Conservation (phyloP, 2,113 vertebrate genomes). For the Chaenocephalus aceratus region DNA sequence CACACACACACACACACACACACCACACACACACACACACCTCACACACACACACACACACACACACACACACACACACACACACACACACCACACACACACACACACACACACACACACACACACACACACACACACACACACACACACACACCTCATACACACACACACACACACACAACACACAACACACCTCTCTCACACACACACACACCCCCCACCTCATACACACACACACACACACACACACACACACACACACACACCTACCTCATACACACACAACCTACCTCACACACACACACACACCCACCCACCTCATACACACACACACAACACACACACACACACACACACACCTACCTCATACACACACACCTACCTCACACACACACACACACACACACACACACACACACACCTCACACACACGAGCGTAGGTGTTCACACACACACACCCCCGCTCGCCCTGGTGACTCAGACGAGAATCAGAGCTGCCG, state of each 20-base stretch:
- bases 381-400: slow-evolving; percentile 15
- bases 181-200: too few species aligned
- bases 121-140: slow-evolving; percentile 16
- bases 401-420: slow-evolving; percentile 17
- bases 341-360: slow-evolving; percentile 20
- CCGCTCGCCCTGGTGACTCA: slow-evolving; percentile 13
- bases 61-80: not conserved
- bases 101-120: not conserved
- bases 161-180: slow-evolving; percentile 14
- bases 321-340: too few species aligned
- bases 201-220: too few species aligned
- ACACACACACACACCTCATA: slow-evolving; percentile 3
- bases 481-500: slow-evolving; percentile 30
- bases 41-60: too few species aligned
- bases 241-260: too few species aligned
- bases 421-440: slow-evolving; percentile 28
- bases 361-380: slow-evolving; percentile 2
- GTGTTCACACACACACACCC: slow-evolving; percentile 37
- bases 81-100: slow-evolving; percentile 7
- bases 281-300: too few species aligned
- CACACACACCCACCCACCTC: too few species aligned
- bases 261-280: too few species aligned
- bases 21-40: slow-evolving; percentile 24
- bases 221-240: too few species aligned
- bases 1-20: too few species aligned